Evolutionary conservation across 2,797 vertebrate species (phyloP).

Genomic region (Centroberyx gerrardi): DNA sequence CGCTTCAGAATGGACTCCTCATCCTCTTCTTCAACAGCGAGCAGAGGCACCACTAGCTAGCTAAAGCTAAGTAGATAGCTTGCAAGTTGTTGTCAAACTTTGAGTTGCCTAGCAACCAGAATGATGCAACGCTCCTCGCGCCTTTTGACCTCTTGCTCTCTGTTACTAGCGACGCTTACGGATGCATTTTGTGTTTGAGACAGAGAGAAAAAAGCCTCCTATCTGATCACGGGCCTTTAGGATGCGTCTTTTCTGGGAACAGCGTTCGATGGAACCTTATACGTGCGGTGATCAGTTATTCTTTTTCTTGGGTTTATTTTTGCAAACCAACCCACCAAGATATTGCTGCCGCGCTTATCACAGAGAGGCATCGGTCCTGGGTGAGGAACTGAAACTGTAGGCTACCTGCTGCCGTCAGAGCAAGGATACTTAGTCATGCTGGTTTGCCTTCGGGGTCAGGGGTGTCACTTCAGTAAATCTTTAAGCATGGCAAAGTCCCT

Average conservation of each 20-base stretch:
- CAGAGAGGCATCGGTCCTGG: slow-evolving; percentile 68
- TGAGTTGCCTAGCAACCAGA: too few species aligned
- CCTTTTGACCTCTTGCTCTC: slow-evolving; percentile 61
- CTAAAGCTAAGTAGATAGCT: too few species aligned
- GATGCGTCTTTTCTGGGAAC: too few species aligned
- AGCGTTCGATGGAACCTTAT: too few species aligned
- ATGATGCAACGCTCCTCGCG: slow-evolving; percentile 1
- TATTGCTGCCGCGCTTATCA: slow-evolving; percentile 77
- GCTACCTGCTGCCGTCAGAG: slow-evolving; percentile 63
- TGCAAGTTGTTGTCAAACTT: background rate
- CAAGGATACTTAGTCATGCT: slow-evolving; percentile 31
- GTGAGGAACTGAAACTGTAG: slow-evolving; percentile 74
- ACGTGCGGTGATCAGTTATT: too few species aligned
- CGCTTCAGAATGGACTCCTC: too few species aligned
- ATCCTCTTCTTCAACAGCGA: too few species aligned
- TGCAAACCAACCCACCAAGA: slow-evolving; percentile 61
- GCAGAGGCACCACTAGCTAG: too few species aligned
- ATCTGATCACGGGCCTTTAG: background rate
- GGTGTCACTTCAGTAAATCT: too few species aligned
- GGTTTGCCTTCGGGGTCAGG: too few species aligned
- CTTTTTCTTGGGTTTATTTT: slow-evolving; percentile 60
- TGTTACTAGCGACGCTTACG: background rate
- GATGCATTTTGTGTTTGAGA: background rate
- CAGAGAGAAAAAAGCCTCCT: too few species aligned
- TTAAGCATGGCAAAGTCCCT: too few species aligned